A percentile compares a stretch with the other conserved stretches of the same genome.
phyloP scores from a whole-genome alignment of 2,113 vertebrate species.

The Nycticebus coucang region DNA sequence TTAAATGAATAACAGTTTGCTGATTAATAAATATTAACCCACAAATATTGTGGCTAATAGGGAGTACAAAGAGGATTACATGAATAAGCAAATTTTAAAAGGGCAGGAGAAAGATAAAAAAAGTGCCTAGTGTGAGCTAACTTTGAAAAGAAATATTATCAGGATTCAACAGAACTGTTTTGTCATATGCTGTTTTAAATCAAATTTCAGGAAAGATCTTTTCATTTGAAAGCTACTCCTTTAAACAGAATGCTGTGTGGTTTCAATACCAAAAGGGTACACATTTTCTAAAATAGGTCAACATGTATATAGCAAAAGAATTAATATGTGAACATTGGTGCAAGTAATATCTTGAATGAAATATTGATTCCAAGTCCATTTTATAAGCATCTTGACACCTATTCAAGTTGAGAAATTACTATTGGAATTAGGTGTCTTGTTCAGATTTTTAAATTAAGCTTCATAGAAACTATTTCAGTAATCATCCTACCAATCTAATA shows the following conservation, averaged over 20 bases:
- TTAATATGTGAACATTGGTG: slow-evolving; percentile 7
- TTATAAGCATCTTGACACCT: background rate
- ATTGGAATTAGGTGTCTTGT: background rate
- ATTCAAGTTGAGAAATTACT: slow-evolving; percentile 4
- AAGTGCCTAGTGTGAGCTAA: background rate
- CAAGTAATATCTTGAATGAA: slow-evolving; percentile 17
- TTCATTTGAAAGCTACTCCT: slow-evolving; percentile 35
- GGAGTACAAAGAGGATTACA: background rate
- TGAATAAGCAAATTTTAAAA: background rate
- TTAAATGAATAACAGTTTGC: background rate
- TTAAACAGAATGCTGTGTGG: background rate
- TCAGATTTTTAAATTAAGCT: background rate
- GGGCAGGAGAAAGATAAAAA: background rate
- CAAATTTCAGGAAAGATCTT: slow-evolving; percentile 3
- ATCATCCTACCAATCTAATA: slow-evolving; percentile 15
- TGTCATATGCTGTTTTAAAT: background rate
- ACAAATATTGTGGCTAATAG: background rate
- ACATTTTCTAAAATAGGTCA: background rate
- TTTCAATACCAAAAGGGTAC: background rate
- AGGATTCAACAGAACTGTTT: background rate
- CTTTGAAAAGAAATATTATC: background rate
- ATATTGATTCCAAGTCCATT: slow-evolving; percentile 34
- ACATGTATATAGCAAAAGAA: background rate
- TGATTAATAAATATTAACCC: background rate
- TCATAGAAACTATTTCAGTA: background rate